A percentile compares a stretch with the other conserved stretches of the same genome.
Conservation (phyloP, 2,888 invertebrate species). For the Rosalia funebris region DNA sequence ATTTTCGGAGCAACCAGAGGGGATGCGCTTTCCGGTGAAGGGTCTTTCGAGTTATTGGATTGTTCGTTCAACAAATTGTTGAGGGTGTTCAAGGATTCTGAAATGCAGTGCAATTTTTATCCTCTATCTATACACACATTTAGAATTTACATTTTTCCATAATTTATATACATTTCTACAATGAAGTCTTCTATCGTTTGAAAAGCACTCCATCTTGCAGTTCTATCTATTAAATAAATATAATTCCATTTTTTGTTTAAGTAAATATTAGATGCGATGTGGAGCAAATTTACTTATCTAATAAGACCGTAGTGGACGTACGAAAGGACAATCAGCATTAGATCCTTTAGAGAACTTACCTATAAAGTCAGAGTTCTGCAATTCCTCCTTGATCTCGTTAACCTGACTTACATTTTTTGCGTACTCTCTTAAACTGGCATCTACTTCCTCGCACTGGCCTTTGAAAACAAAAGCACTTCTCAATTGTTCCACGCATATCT, state of each 20-base stretch:
- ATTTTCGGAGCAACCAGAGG: constrained; percentile 34
- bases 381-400: constrained; percentile 54
- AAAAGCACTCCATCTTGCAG: too few relatives aligned
- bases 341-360: constrained; percentile 46
- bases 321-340: too few relatives aligned
- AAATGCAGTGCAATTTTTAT: too few relatives aligned
- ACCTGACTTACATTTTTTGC: constrained; percentile 53
- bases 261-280: too few relatives aligned
- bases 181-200: too few relatives aligned
- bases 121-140: too few relatives aligned
- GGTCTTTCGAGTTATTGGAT: constrained; percentile 23
- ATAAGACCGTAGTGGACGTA: too few relatives aligned
- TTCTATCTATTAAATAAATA: too few relatives aligned
- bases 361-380: constrained; percentile 53
- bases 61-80: constrained; percentile 43
- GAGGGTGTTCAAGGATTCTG: constrained; percentile 49
- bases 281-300: too few relatives aligned
- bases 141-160: too few relatives aligned
- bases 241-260: too few relatives aligned
- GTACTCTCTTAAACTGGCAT: constrained; percentile 56
- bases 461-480: constrained; percentile 59
- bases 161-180: too few relatives aligned
- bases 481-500: constrained; percentile 58
- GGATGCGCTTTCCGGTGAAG: constrained; percentile 21
- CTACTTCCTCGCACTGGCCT: constrained; percentile 58